Evolutionary conservation across 2,888 invertebrate species (phyloP), one percentile per base, ranked within the genome.

Genomic region (Diplazon laetatorius): DNA sequence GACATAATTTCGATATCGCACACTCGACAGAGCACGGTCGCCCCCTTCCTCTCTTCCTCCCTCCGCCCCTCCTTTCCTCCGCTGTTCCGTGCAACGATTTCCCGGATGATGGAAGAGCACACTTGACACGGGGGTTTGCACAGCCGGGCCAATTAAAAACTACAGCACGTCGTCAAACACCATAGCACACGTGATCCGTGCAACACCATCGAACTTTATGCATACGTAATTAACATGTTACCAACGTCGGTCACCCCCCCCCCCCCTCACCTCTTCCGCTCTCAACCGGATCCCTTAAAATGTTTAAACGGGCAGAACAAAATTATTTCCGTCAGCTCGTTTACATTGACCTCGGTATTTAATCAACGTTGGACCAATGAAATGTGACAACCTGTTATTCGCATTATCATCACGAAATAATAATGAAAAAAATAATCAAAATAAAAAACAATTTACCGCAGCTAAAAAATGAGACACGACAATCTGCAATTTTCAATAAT

Each of bases 61-160:
- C 4, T 35, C 35, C 20, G 55, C 63, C 16, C 55, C 63, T 44
- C 20, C 35, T 42, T 55, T 44, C 20, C 35, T 42, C 46, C 42
- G 46, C 20, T 8, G 22, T 8, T 0, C 9, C n/a, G 6, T 35
- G 30, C 30, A 57, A 57, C 63, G 62, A 72, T 72, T 35, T 30
- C 44, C 55, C 12, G 16, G 14, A 37, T 35, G 14, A 22, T 6
- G 14, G 20, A 1, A 14, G 18, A 8, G 10, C 37, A 35, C 18
- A 44, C 12, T 37, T 59, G 14, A 59, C 37, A 37, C 5, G 20
- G 20, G 6, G 22, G 66, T 52, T 37, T 66, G 62, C 10, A 20
- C 42, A n/a, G n/a, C 10, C 22, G 14, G 37, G 14, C 52, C 52
- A 66, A 66, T 66, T 52, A 50, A 66, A 39, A 66, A 66, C 18